phyloP scores from a whole-genome alignment of 2,113 vertebrate genomes.

The Pheucticus melanocephalus region DNA sequence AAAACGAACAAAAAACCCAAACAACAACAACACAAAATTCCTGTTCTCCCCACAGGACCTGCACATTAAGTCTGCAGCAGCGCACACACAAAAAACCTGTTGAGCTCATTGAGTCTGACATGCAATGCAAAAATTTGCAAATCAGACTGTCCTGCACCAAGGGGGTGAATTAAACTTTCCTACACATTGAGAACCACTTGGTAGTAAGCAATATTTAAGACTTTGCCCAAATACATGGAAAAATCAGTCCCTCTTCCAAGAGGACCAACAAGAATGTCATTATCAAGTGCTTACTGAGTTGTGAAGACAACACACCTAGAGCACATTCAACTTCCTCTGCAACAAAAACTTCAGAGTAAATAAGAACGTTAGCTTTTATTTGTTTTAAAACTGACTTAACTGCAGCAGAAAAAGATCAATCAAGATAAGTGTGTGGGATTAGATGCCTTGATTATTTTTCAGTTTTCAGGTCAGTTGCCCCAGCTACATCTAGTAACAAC shows the following conservation, averaged over 20 bases:
- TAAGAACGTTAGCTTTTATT: background rate
- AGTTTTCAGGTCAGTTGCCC: background rate
- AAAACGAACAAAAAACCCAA: no score
- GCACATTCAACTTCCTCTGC: background rate
- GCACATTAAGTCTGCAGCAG: background rate
- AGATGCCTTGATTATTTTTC: no score
- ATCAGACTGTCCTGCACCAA: background rate
- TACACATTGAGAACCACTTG: background rate
- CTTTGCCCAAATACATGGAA: background rate
- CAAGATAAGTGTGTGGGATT: no score
- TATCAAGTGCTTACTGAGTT: background rate
- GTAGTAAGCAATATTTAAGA: background rate
- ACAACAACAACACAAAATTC: background rate
- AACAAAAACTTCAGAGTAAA: background rate
- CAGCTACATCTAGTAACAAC: background rate
- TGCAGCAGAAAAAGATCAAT: no score
- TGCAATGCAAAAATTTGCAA: background rate
- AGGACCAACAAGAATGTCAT: background rate
- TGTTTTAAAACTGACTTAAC: background rate
- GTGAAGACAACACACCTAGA: background rate
- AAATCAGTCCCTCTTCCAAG: background rate
- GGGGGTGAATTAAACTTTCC: background rate
- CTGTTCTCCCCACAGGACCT: background rate
- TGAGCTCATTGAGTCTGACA: rapidly evolving
- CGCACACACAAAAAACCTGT: background rate